A percentile compares a stretch with the other conserved stretches of the same genome.
Conservation (phyloP, 1,140 invertebrate species). For the Dendrolimus punctatus region DNA sequence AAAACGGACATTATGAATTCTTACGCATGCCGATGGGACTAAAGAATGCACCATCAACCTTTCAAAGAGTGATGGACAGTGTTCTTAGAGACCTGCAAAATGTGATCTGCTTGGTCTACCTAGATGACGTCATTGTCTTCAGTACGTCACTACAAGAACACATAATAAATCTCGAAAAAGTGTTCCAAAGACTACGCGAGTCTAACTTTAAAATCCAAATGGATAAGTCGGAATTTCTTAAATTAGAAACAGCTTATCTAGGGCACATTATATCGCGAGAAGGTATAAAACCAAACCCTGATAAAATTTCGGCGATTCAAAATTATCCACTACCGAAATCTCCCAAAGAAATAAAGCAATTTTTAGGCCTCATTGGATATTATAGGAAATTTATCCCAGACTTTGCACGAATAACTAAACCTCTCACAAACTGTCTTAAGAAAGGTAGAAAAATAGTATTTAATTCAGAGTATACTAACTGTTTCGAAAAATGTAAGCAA, state of each 20-base stretch:
- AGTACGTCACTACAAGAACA: conserved; percentile 26
- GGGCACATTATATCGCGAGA: conserved; percentile 22
- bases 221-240: conserved; percentile 35
- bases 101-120: conserved; percentile 34
- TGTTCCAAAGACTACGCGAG: conserved; percentile 30
- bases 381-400: conserved; percentile 14
- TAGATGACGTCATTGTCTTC: conserved; percentile 54
- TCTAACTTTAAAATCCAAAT: conserved; percentile 44
- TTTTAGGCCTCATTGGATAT: conserved; percentile 11
- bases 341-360: conserved; percentile 9
- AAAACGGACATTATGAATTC: conserved; percentile 16
- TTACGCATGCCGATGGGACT: conserved; percentile 12
- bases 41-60: conserved; percentile 10
- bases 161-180: conserved; percentile 33
- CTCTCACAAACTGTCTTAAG: conserved; percentile 10
- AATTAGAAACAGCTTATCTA: conserved; percentile 25
- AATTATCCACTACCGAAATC: conserved; percentile 11
- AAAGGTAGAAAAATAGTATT: conserved; percentile 10
- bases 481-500: conserved; percentile 13
- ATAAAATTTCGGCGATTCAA: conserved; percentile 20
- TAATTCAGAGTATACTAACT: conserved; percentile 6
- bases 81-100: conserved; percentile 13
- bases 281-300: conserved; percentile 25
- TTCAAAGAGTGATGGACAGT: conserved; percentile 13
- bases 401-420: conserved; percentile 10